phyloP scores from a whole-genome alignment of 1,140 invertebrate species.

The Drosophila kohkoa region DNA sequence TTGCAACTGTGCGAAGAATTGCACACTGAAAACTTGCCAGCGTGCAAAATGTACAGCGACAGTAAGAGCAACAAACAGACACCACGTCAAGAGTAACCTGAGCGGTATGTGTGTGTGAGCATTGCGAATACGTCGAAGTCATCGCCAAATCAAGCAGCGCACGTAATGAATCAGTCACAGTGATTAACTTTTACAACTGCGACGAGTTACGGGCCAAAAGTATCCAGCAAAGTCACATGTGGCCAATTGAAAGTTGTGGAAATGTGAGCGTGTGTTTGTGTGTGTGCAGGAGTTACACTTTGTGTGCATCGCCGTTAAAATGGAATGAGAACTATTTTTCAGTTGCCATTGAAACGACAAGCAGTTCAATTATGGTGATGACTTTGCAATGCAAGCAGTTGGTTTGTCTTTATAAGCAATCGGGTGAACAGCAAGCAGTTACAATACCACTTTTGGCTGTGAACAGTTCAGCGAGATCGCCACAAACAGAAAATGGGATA shows the following conservation, averaged over 20 bases:
- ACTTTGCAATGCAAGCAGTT: constrained; percentile 12
- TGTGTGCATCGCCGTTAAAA: neutral
- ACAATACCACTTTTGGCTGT: no score
- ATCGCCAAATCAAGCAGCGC: constrained; percentile 69
- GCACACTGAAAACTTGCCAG: constrained; percentile 39
- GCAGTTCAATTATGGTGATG: neutral
- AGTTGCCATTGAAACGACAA: neutral
- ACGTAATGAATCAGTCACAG: constrained; percentile 78
- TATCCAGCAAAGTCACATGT: constrained; percentile 40
- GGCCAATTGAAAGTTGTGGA: constrained; percentile 29
- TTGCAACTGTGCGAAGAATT: constrained; percentile 61
- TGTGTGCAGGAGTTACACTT: neutral
- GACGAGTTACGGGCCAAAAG: constrained; percentile 36
- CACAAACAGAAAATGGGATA: no score
- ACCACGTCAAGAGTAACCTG: constrained; percentile 23
- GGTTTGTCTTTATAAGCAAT: neutral
- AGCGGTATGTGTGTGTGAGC: neutral
- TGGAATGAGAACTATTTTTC: neutral
- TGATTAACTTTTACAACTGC: constrained; percentile 70
- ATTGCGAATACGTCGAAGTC: constrained; percentile 11
- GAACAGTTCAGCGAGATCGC: neutral
- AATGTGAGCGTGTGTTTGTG: neutral
- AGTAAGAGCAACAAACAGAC: constrained; percentile 27
- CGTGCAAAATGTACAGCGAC: constrained; percentile 60
- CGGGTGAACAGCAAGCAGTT: neutral